phyloP scores from a whole-genome alignment of 2,888 invertebrate species.

The Aromia moschata region DNA sequence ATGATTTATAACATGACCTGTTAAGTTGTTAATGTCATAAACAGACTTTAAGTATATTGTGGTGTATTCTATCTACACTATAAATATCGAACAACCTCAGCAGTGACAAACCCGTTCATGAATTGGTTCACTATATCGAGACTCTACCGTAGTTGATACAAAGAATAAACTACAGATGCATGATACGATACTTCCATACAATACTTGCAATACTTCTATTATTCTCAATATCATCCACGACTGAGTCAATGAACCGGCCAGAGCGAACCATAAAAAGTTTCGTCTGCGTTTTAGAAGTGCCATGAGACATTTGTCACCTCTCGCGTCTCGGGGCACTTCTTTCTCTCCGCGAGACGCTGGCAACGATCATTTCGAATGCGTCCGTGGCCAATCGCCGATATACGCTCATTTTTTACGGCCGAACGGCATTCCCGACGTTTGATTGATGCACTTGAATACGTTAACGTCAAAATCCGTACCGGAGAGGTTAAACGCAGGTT shows the following conservation, averaged over 20 bases:
- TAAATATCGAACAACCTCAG: no score
- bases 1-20: no score
- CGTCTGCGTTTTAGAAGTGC: constrained; percentile 40
- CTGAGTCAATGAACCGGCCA: constrained; percentile 39
- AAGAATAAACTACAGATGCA: no score
- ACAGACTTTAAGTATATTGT: no score
- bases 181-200: no score
- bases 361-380: constrained; percentile 47
- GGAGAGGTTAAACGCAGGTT: constrained; percentile 55
- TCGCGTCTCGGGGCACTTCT: constrained; percentile 36
- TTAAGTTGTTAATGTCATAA: no score
- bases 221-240: constrained; percentile 5
- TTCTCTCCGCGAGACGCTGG: constrained; percentile 43
- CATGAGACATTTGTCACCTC: constrained; percentile 50
- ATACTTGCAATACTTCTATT: constrained; percentile 1
- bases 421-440: constrained; percentile 49
- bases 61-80: no score
- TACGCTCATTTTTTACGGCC: constrained; percentile 48
- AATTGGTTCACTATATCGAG: no score
- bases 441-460: constrained; percentile 56
- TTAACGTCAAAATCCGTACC: constrained; percentile 54
- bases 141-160: no score
- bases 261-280: constrained; percentile 35
- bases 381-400: constrained; percentile 48
- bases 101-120: no score